Evolutionary conservation across 2,888 invertebrate genomes (phyloP).

Genomic region (Pachydiplax longipennis): DNA sequence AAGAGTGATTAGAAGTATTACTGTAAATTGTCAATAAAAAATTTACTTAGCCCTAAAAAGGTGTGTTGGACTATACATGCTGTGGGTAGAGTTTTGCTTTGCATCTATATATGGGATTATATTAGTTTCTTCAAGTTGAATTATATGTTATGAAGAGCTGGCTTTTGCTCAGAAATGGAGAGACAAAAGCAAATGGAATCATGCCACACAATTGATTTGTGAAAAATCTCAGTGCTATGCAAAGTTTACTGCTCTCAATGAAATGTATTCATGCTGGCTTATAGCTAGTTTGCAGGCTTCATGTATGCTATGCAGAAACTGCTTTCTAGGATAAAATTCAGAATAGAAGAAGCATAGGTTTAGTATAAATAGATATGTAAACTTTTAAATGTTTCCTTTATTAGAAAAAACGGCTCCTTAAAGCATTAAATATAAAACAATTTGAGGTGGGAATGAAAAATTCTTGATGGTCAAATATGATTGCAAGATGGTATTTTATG

Average conservation of each 20-base stretch:
- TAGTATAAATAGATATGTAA: not conserved
- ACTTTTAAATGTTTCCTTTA: too few relatives aligned
- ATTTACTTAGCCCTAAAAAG: not conserved
- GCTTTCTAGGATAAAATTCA: not conserved
- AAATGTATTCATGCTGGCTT: not conserved
- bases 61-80: not conserved
- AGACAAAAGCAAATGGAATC: not conserved
- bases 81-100: not conserved
- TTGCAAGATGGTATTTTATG: too few relatives aligned
- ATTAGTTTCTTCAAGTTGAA: not conserved
- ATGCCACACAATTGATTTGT: not conserved
- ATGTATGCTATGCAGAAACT: not conserved
- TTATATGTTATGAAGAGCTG: not conserved
- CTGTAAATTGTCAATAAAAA: not conserved
- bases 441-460: too few relatives aligned
- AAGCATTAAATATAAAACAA: too few relatives aligned
- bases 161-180: not conserved
- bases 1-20: not conserved
- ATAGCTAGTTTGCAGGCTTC: not conserved
- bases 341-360: not conserved
- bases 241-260: not conserved
- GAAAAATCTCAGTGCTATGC: not conserved
- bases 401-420: too few relatives aligned
- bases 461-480: too few relatives aligned
- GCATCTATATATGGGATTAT: not conserved